Percentiles rank a stretch among this genome's conserved stretches.
phyloP scores from a whole-genome alignment of 2,113 vertebrate species.

The Caracal caracal region DNA sequence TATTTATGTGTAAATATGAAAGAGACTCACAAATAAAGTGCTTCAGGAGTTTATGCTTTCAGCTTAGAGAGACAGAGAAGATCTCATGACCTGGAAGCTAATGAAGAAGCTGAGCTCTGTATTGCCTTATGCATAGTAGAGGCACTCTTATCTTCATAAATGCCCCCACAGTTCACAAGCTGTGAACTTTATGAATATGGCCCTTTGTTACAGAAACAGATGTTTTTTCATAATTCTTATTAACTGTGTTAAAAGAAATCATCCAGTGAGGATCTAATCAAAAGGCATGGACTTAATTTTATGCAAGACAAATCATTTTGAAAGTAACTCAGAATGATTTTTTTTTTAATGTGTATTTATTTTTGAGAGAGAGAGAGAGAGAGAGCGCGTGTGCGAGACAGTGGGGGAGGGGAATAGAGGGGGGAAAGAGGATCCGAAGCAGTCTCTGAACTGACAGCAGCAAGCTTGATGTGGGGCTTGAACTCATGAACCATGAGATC shows the following conservation, averaged over 20 bases:
- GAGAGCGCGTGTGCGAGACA: too few species aligned
- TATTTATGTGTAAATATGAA: not conserved
- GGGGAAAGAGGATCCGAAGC: too few species aligned
- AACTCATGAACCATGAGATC: too few species aligned
- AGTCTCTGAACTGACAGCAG: too few species aligned
- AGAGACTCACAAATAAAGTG: not conserved
- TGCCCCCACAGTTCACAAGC: not conserved
- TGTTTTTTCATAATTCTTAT: constrained; percentile 47
- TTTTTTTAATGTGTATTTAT: not conserved
- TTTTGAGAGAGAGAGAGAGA: too few species aligned
- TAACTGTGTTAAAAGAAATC: constrained; percentile 47
- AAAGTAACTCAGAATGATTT: not conserved
- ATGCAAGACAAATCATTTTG: not conserved
- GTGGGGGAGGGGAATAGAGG: too few species aligned
- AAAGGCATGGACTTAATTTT: constrained; percentile 19
- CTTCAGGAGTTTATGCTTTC: not conserved
- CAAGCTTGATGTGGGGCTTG: too few species aligned
- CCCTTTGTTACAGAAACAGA: constrained; percentile 33
- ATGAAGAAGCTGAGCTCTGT: fast-evolving
- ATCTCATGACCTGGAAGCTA: not conserved
- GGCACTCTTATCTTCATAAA: not conserved
- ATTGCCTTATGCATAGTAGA: not conserved
- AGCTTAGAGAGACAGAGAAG: not conserved
- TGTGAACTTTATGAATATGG: not conserved
- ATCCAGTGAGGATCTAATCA: not conserved